A percentile compares a stretch with the other conserved stretches of the same genome.
Evolutionary conservation across 2,113 vertebrate species (phyloP).

Genomic region (Pelodiscus sinensis): DNA sequence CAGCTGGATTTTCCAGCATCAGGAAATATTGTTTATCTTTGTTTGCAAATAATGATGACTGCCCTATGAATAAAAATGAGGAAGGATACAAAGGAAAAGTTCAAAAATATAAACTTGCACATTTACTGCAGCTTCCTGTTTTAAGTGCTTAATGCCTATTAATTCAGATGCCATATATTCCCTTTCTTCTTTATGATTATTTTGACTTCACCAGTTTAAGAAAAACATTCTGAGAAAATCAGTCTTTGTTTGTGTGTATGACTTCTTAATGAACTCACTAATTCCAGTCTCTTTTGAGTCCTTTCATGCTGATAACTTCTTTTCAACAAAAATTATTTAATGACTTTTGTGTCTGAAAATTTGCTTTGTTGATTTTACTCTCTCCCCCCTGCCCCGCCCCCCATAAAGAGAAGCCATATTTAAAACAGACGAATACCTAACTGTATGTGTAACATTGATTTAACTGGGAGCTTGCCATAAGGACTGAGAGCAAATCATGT

Average conservation of each 20-base stretch:
- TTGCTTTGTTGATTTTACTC: constrained; percentile 33
- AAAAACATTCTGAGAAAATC: constrained; percentile 45
- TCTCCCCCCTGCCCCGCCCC: neutral
- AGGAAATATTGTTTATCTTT: constrained; percentile 3
- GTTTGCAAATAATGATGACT: constrained; percentile 29
- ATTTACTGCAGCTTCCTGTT: constrained; percentile 34
- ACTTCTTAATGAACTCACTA: neutral
- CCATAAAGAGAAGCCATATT: constrained; percentile 22
- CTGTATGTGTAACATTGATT: constrained; percentile 17
- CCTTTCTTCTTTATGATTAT: constrained; percentile 11
- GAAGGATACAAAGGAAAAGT: constrained; percentile 8
- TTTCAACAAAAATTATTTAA: constrained; percentile 61
- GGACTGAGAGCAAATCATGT: neutral
- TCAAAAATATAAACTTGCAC: constrained; percentile 34
- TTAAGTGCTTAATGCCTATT: constrained; percentile 49
- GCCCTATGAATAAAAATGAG: constrained; percentile 15
- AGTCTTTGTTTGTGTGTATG: neutral
- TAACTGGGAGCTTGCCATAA: constrained; percentile 9
- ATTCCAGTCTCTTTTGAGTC: constrained; percentile 44
- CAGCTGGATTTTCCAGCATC: constrained; percentile 33
- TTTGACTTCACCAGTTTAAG: constrained; percentile 46
- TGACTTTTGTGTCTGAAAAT: constrained; percentile 6
- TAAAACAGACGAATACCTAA: constrained; percentile 38
- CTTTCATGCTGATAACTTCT: constrained; percentile 48
- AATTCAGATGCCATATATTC: constrained; percentile 32